Percentiles rank a stretch among this genome's conserved stretches.
These are phyloP conservation scores for Agraylea sexmaculata DNA, from an alignment of 1,140 invertebrate species.

Conservation along the genomic window DNA sequence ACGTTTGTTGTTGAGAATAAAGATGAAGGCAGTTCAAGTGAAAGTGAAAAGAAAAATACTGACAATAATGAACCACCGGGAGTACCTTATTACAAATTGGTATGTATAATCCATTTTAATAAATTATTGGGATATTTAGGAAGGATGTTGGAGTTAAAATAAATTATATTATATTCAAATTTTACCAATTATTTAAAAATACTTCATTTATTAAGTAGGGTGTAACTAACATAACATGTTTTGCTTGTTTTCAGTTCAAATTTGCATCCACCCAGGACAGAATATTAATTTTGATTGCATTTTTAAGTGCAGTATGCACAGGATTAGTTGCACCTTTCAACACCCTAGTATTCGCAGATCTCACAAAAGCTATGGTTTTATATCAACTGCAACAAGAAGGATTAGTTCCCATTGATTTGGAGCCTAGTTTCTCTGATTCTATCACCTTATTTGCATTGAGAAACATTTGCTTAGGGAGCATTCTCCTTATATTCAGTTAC, in stretches of 20 bases:
- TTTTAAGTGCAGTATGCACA: slow-evolving; percentile 44
- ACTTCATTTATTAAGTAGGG: too few relatives aligned
- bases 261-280: slow-evolving; percentile 47
- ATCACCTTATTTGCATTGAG: slow-evolving; percentile 44
- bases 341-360: slow-evolving; percentile 54
- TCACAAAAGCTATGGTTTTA: slow-evolving; percentile 42
- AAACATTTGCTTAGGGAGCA: slow-evolving; percentile 44
- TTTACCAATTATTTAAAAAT: too few relatives aligned
- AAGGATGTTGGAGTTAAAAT: too few relatives aligned
- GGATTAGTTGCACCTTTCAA: slow-evolving; percentile 53
- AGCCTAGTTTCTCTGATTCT: slow-evolving; percentile 29
- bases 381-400: slow-evolving; percentile 22
- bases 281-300: slow-evolving; percentile 44
- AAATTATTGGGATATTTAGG: too few relatives aligned
- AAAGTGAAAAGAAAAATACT: too few relatives aligned
- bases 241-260: slow-evolving; percentile 44
- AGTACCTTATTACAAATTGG: too few relatives aligned
- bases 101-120: too few relatives aligned
- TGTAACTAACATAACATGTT: too few relatives aligned
- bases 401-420: slow-evolving; percentile 17
- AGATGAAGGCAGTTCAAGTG: too few relatives aligned
- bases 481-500: slow-evolving; percentile 49
- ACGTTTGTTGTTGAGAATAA: too few relatives aligned
- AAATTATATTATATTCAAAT: too few relatives aligned
- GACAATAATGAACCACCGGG: too few relatives aligned